phyloP scores from a whole-genome alignment of 2,888 invertebrate genomes.

The Hypolimnas misippus region DNA sequence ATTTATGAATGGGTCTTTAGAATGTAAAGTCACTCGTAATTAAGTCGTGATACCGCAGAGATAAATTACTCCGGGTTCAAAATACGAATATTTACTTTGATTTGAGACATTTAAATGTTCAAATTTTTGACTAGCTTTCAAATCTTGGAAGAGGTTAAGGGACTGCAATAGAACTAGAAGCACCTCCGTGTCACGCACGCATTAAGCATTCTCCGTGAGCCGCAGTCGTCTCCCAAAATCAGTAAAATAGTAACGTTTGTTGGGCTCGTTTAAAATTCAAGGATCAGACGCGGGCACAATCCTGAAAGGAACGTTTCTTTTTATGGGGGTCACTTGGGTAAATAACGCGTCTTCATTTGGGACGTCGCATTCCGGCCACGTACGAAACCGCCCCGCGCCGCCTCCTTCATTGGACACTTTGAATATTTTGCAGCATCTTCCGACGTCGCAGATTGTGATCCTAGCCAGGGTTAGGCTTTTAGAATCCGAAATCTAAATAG shows the following conservation, averaged over 20 bases:
- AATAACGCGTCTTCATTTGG: conserved; percentile 68
- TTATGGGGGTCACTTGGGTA: conserved; percentile 72
- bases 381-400: conserved; percentile 29
- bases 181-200: conserved; percentile 28
- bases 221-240: conserved; percentile 52
- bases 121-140: background rate
- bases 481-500: background rate
- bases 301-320: conserved; percentile 66
- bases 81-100: conserved; percentile 10
- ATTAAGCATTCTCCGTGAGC: conserved; percentile 45
- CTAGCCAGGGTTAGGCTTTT: conserved; percentile 3
- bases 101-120: background rate
- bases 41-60: conserved; percentile 9
- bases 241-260: conserved; percentile 58
- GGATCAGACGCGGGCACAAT: conserved; percentile 60
- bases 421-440: conserved; percentile 32
- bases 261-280: conserved; percentile 70
- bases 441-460: conserved; percentile 17
- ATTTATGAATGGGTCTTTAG: conserved; percentile 12
- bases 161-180: conserved; percentile 1
- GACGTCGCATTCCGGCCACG: conserved; percentile 38
- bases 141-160: background rate
- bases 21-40: conserved; percentile 7
- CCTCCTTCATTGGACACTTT: conserved; percentile 32
- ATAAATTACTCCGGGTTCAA: conserved; percentile 7